Evolutionary conservation across 2,113 vertebrate species (phyloP).

Genomic region (Aptenodytes patagonicus): DNA sequence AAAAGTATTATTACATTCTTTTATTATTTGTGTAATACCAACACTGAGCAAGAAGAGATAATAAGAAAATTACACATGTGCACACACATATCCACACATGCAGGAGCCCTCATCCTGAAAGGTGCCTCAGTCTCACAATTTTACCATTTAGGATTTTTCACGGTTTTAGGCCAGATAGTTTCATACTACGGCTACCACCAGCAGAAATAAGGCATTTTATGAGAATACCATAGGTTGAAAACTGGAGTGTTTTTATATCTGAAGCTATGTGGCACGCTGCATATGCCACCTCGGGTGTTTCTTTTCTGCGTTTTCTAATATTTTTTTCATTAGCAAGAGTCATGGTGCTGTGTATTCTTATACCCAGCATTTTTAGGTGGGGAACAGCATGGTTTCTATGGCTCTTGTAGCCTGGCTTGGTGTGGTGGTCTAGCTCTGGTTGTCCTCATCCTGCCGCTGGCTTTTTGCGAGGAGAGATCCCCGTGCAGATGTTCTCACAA

Average conservation of each 20-base stretch:
- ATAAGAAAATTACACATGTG: background rate
- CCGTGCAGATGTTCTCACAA: background rate
- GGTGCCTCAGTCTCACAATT: background rate
- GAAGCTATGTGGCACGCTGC: background rate
- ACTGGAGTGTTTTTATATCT: background rate
- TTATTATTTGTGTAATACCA: background rate
- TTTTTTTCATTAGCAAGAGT: background rate
- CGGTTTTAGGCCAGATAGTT: background rate
- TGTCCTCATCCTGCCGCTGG: accelerated
- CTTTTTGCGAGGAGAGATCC: background rate
- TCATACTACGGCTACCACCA: background rate
- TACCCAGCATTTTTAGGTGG: background rate
- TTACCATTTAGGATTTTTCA: background rate
- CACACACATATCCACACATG: background rate
- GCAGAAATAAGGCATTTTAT: background rate
- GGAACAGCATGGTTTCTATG: background rate
- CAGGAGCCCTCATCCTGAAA: background rate
- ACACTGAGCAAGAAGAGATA: background rate
- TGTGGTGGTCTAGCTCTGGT: background rate
- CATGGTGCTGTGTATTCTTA: background rate
- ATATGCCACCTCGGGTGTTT: background rate
- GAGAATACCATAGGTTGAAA: background rate
- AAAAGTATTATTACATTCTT: conserved; percentile 9
- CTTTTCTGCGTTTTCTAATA: background rate
- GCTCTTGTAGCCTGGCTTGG: background rate